These are phyloP conservation scores for Hypomecis punctinalis DNA, from an alignment of 2,888 invertebrate genomes.

Conservation along the genomic window DNA sequence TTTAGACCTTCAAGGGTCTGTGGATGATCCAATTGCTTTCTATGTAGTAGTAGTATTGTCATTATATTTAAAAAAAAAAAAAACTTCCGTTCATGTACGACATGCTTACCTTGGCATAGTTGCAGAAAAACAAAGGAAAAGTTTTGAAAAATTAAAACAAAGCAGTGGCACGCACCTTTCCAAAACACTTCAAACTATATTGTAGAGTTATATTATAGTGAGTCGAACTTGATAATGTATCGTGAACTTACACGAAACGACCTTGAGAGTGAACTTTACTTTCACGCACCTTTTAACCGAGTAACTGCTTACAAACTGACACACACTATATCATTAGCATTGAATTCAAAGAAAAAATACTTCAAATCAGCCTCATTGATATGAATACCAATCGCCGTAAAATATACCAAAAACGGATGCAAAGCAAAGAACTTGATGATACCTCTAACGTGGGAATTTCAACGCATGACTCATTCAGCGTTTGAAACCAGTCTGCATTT, in stretches of 20 bases:
- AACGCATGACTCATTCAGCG: constrained; percentile 39
- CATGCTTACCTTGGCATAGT: too few relatives aligned
- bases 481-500: constrained; percentile 29
- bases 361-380: not conserved
- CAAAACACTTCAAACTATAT: too few relatives aligned
- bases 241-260: not conserved
- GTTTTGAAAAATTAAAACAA: too few relatives aligned
- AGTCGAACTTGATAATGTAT: too few relatives aligned
- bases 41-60: too few relatives aligned
- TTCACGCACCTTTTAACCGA: not conserved
- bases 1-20: too few relatives aligned
- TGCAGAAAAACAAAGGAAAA: too few relatives aligned
- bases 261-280: constrained; percentile 15
- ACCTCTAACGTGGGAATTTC: constrained; percentile 38
- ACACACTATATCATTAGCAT: not conserved
- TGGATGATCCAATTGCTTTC: too few relatives aligned
- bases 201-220: too few relatives aligned
- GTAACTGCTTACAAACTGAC: not conserved
- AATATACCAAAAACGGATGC: constrained; percentile 38
- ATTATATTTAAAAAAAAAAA: too few relatives aligned
- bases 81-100: too few relatives aligned
- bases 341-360: not conserved
- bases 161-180: too few relatives aligned
- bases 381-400: constrained; percentile 8
- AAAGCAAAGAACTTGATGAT: constrained; percentile 38